These are phyloP conservation scores for Pecten maximus DNA, from an alignment of 2,888 invertebrate species.

Conservation along the genomic window DNA sequence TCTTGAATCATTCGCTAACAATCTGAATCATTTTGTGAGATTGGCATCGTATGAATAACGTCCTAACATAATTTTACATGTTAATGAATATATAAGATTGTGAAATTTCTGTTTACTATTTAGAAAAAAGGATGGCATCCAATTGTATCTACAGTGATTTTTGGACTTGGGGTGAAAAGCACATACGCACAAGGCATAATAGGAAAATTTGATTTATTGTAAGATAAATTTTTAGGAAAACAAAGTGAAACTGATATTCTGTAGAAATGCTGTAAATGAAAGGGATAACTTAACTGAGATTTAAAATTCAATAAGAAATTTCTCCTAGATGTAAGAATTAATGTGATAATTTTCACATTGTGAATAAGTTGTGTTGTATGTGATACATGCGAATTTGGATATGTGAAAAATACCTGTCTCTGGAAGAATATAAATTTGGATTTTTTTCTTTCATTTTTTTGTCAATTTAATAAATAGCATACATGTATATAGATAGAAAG, in stretches of 20 bases:
- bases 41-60: background rate
- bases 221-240: too few species aligned
- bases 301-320: background rate
- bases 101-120: background rate
- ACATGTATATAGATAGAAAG: background rate
- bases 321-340: background rate
- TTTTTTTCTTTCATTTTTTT: background rate
- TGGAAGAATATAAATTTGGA: background rate
- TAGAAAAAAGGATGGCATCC: background rate
- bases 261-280: too few species aligned
- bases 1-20: background rate
- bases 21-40: background rate
- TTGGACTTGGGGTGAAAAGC: too few species aligned
- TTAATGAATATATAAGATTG: background rate
- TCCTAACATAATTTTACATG: background rate
- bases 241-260: too few species aligned
- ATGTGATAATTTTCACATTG: background rate
- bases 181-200: too few species aligned
- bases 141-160: too few species aligned
- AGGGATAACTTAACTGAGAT: too few species aligned
- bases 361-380: background rate
- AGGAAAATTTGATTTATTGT: too few species aligned
- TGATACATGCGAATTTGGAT: background rate
- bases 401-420: slow-evolving; percentile 8
- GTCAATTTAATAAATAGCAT: background rate